Conservation (phyloP, 2,797 vertebrate genomes). For the Sebastes matsubarae region DNA sequence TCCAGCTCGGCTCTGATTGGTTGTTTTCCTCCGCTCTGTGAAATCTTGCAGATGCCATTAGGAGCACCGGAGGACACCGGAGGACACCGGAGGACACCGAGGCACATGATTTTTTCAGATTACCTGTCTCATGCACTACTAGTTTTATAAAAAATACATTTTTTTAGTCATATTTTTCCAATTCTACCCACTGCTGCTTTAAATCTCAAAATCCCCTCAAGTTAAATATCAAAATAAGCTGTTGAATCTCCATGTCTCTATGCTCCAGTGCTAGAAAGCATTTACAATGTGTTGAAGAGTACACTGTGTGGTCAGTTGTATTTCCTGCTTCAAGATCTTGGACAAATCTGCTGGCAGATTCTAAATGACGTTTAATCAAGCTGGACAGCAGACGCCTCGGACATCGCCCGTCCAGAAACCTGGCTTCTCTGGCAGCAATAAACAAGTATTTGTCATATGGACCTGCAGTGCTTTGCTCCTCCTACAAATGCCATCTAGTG, state of each 20-base stretch:
- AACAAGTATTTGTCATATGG: constrained; percentile 11
- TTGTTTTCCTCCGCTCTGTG: too few species aligned
- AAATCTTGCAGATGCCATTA: too few species aligned
- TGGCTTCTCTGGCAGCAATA: constrained; percentile 46
- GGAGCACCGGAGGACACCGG: too few species aligned
- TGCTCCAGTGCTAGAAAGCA: background rate
- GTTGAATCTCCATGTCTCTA: background rate
- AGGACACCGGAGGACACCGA: too few species aligned
- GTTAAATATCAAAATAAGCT: background rate
- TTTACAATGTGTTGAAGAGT: constrained; percentile 4
- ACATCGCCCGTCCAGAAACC: constrained; percentile 42
- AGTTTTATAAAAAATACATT: too few species aligned
- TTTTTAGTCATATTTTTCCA: too few species aligned
- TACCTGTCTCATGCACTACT: too few species aligned
- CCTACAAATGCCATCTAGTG: background rate
- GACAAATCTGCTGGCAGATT: constrained; percentile 46
- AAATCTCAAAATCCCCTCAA: background rate
- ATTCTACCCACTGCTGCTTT: too few species aligned
- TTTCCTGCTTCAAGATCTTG: constrained; percentile 46
- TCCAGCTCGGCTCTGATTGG: too few species aligned
- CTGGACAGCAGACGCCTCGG: constrained; percentile 28
- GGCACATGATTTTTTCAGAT: too few species aligned
- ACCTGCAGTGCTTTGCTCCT: constrained; percentile 19
- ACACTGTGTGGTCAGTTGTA: constrained; percentile 41
- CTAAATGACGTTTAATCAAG: constrained; percentile 42